Evolutionary conservation across 1,140 invertebrate species (phyloP), one percentile per base, ranked within the genome.

Genomic region (Cotesia glomerata): DNA sequence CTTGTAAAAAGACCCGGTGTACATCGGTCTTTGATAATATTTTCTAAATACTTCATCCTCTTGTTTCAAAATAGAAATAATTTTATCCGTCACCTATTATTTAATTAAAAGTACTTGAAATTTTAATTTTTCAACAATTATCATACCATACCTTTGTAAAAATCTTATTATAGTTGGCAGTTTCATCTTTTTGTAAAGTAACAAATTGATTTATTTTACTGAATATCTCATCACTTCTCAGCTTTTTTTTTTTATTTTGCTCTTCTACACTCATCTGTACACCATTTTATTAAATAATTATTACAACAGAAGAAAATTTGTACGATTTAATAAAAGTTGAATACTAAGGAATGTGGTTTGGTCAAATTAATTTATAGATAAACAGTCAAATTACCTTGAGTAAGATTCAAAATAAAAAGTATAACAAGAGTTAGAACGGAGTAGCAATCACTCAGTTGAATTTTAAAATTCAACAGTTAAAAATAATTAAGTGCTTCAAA

Each of bases 1-100:
- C 74, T 90, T 89, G 69, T 87, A 89, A 26, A 85, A 89, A 74
- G 89, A 90, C 0, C 89, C 89, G 3, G 84, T 87, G 63, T 84
- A 89, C 73, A 86, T 84, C 3, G 85, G 81, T 75, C 81, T 69
- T 16, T 79, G 76, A 66, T 75, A 85, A 1, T 79, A 8, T 54
- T 69, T 68, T 13, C 69, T 56, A 64, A 87, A 87, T 5, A 87
- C 63, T 26, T 63, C 7, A 77, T 85, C 74, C 5, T 71, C 56
- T 5, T 62, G n/a, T 75, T 80, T 81, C 82, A 86, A 82, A 16
- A 1, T 2, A 8, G 72, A 14, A 35, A 79, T 61, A 8, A 83
- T 39, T 0, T 5, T n/a, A 9, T 67, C 2, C 5, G 78, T 54
- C 5, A 80, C 71, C 78, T 81, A 34, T 63, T 51, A 39, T 45